Percentiles rank a stretch among this genome's conserved stretches.
phyloP scores from a whole-genome alignment of 2,113 vertebrate species.

The Heloderma charlesbogerti region DNA sequence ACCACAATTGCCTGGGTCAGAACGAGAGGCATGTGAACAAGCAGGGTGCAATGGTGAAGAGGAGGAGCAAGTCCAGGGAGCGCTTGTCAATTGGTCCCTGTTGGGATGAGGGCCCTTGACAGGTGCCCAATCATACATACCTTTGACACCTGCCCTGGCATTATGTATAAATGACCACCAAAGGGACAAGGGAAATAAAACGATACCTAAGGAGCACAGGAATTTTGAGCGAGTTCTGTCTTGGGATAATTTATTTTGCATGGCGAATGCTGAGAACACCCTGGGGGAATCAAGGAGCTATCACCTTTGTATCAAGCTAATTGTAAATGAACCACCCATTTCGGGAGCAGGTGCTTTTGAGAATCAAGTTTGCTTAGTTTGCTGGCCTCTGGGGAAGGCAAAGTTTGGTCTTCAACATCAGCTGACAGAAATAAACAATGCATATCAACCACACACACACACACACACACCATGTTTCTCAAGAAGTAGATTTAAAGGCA shows the following conservation, averaged over 20 bases:
- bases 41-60: no score
- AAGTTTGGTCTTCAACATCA: slow-evolving; percentile 49
- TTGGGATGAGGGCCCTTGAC: no score
- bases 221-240: slow-evolving; percentile 49
- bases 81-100: no score
- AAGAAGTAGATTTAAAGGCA: slow-evolving; percentile 58
- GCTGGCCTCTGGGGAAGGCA: slow-evolving; percentile 42
- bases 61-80: no score
- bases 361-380: slow-evolving; percentile 62
- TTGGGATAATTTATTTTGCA: slow-evolving; percentile 56
- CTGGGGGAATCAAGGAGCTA: slow-evolving; percentile 58
- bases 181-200: slow-evolving; percentile 34
- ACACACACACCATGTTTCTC: slow-evolving; percentile 22
- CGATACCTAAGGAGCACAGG: slow-evolving; percentile 60
- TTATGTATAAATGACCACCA: slow-evolving; percentile 55
- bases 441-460: slow-evolving; percentile 18
- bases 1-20: no score
- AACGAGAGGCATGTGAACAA: no score
- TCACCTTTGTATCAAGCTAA: slow-evolving; percentile 68
- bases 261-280: slow-evolving; percentile 59
- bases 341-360: slow-evolving; percentile 47
- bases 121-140: no score
- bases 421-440: slow-evolving; percentile 60
- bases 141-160: background rate
- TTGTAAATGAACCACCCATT: slow-evolving; percentile 15